Base-by-base conservation (phyloP, 2,888 invertebrate species). In the Diloba caeruleocephala region DNA sequence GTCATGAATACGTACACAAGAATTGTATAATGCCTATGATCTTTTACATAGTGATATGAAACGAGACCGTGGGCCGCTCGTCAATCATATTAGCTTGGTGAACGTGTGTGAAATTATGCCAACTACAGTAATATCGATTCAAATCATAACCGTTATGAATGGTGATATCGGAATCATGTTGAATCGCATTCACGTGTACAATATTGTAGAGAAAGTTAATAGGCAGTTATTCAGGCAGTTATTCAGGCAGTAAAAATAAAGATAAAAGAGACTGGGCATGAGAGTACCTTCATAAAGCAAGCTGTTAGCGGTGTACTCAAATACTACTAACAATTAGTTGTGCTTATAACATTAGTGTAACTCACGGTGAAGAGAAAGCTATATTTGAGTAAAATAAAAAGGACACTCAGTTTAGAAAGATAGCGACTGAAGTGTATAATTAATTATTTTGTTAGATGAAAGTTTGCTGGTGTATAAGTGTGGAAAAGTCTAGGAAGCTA, bases 181-280 rank as follows among this genome's bases (percentile, higher is more conserved):
- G 37, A 49, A 60, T 56, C 36, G 17, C 29, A 60, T 60, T 56
- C 38, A 26, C 38, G 33, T 15, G 37, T 60, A 59, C 53, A 56
- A 54, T 63, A 37, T 36, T 15, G 39, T 9, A 60, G 68, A 54
- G 70, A 70, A 71, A 70, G 70, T 71, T 50, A 55, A 60, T 55
- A 62, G 53, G 34, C 44, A 23, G 50, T 70, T 58, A 55, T 58
- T 56, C 62, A 36, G 45, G 43, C 43, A 48, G 52, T 58, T 42
- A 53, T n/a, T n/a, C n/a, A n/a, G n/a, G n/a, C n/a, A n/a, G n/a
- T n/a, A 41, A 65, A 3, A 17, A 17, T 17, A 17, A 17, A 2
- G n/a, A 62, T 58, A 65, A 62, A 70, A 70, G 31, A 50, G 54
- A 51, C 55, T 48, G 67, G 51, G 26, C 46, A 31, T 29, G 58